A percentile compares a stretch with the other conserved stretches of the same genome.
These are phyloP conservation scores for Halyomorpha halys DNA, from an alignment of 1,140 invertebrate genomes.

Conservation along the genomic window DNA sequence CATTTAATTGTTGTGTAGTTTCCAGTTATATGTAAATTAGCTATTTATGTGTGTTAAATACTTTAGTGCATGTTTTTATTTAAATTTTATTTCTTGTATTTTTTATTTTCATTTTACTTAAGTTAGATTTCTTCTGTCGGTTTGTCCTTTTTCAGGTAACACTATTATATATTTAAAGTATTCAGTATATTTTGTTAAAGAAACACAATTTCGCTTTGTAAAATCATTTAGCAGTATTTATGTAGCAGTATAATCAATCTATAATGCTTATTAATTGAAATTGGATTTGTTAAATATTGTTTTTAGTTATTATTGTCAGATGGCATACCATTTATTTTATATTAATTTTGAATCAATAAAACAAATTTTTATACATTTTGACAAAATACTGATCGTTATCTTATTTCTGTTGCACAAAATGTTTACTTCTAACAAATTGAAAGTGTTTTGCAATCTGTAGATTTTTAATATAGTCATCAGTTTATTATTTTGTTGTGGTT, in stretches of 20 bases:
- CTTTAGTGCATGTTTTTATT: not conserved
- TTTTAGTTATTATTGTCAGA: no score
- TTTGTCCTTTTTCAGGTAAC: constrained; percentile 3
- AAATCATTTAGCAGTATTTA: not conserved
- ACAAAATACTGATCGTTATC: no score
- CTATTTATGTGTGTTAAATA: not conserved
- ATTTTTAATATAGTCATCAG: no score
- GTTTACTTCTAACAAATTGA: no score
- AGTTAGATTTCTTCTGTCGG: constrained; percentile 3
- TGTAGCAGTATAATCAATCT: no score
- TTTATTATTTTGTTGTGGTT: constrained; percentile 13
- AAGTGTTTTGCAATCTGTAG: no score
- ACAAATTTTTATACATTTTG: no score
- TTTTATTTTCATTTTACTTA: not conserved
- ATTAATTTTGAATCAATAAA: no score
- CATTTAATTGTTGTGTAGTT: not conserved
- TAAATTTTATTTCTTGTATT: constrained; percentile 1
- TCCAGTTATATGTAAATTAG: not conserved
- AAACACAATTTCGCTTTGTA: not conserved
- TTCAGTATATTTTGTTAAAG: not conserved
- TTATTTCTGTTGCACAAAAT: no score
- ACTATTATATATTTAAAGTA: not conserved
- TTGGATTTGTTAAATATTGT: no score
- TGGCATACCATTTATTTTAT: no score
- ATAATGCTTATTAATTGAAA: no score